phyloP scores from a whole-genome alignment of 2,113 vertebrate genomes.

The Sinocyclocheilus anshuiensis region DNA sequence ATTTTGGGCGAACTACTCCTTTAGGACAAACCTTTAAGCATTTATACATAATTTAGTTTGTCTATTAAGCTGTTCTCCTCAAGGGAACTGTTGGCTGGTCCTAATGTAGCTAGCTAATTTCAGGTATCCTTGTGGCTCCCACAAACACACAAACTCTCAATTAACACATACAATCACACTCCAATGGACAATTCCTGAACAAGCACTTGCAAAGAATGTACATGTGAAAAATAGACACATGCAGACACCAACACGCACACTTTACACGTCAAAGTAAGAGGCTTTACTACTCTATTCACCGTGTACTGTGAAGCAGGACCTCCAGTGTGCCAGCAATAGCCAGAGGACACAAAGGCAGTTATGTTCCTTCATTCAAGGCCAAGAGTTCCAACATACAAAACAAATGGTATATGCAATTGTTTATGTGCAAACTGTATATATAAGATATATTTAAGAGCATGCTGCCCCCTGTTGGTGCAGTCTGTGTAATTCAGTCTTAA shows the following conservation, averaged over 20 bases:
- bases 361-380: neutral
- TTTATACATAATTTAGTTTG: neutral
- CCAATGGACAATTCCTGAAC: neutral
- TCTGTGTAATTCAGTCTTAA: neutral
- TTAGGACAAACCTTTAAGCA: neutral
- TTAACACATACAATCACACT: neutral
- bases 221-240: neutral
- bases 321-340: neutral
- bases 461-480: constrained; percentile 55
- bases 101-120: neutral
- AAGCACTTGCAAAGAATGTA: neutral
- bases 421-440: neutral
- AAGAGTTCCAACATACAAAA: constrained; percentile 13
- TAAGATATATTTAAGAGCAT: constrained; percentile 22
- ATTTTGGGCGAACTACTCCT: too few relatives aligned
- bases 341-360: neutral
- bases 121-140: neutral
- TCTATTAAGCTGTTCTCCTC: neutral
- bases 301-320: neutral
- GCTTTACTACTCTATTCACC: constrained; percentile 11
- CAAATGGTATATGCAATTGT: neutral
- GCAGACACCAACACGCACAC: neutral
- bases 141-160: neutral
- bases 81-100: neutral
- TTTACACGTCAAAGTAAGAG: neutral